These are phyloP conservation scores for Pseudomyrmex flavicornis DNA, from an alignment of 1,140 invertebrate genomes.

Conservation along the genomic window DNA sequence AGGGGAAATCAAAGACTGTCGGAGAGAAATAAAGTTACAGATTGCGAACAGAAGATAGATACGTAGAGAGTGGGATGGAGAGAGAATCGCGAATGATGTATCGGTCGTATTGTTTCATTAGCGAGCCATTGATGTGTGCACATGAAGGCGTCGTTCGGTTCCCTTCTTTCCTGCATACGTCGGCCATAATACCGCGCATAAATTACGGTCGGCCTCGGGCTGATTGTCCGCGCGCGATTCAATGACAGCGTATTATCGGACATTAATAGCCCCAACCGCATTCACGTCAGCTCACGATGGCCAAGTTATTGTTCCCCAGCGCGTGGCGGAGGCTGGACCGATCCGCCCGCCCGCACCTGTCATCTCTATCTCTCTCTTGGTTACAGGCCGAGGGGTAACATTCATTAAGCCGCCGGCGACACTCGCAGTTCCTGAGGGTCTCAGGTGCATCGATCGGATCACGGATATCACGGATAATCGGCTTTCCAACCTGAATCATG, in stretches of 20 bases:
- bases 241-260: conserved; percentile 71
- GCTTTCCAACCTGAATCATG: not conserved
- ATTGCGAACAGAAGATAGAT: too few species aligned
- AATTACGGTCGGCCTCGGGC: conserved; percentile 62
- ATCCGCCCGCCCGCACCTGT: conserved; percentile 60
- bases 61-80: not conserved
- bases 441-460: conserved; percentile 45
- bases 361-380: conserved; percentile 6
- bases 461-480: conserved; percentile 23
- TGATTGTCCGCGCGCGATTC: conserved; percentile 68
- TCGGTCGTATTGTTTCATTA: conserved; percentile 73
- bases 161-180: conserved; percentile 51
- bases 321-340: conserved; percentile 34
- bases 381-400: conserved; percentile 40
- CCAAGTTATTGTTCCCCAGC: conserved; percentile 68
- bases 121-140: conserved; percentile 67
- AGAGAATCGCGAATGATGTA: conserved; percentile 44
- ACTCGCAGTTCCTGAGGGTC: conserved; percentile 49
- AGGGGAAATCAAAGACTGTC: not conserved
- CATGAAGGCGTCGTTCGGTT: conserved; percentile 18
- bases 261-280: conserved; percentile 68
- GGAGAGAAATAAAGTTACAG: not conserved
- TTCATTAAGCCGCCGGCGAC: conserved; percentile 60
- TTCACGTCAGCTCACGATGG: conserved; percentile 67
- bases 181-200: conserved; percentile 59